A percentile compares a stretch with the other conserved stretches of the same genome.
Evolutionary conservation across 1,140 invertebrate genomes (phyloP).

Genomic region (Tetraneura akinire): DNA sequence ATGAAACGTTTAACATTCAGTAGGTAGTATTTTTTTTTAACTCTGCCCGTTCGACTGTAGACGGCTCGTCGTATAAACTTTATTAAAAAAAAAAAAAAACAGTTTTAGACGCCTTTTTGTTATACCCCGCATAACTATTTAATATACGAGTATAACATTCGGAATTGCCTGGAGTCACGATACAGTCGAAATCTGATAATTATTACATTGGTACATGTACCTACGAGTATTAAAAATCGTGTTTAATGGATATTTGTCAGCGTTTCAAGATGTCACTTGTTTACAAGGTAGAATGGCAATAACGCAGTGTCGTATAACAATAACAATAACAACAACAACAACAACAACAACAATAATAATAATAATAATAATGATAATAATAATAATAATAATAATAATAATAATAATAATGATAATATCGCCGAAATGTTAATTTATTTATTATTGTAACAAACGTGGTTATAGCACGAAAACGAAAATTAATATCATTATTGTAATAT

Average conservation of each 20-base stretch:
- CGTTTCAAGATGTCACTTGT: slow-evolving; percentile 6
- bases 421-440: too few species aligned
- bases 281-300: not conserved
- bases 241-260: slow-evolving; percentile 28
- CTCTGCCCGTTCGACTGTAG: too few species aligned
- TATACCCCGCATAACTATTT: not conserved
- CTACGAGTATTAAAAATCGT: not conserved
- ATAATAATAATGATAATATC: too few species aligned
- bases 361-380: too few species aligned
- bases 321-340: not conserved
- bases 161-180: slow-evolving; percentile 10
- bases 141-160: not conserved
- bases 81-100: too few species aligned
- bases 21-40: too few species aligned
- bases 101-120: slow-evolving; percentile 16
- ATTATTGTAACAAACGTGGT: not conserved
- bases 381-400: too few species aligned
- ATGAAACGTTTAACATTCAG: too few species aligned
- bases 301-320: not conserved
- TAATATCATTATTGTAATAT: slow-evolving; percentile 1
- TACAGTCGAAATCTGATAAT: slow-evolving; percentile 11
- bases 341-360: too few species aligned
- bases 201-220: slow-evolving; percentile 13
- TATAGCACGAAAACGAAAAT: not conserved
- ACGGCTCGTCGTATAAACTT: not conserved